A percentile compares a stretch with the other conserved stretches of the same genome.
These are phyloP conservation scores for Protodeltote pygarga DNA, from an alignment of 2,888 invertebrate species.

Conservation along the genomic window DNA sequence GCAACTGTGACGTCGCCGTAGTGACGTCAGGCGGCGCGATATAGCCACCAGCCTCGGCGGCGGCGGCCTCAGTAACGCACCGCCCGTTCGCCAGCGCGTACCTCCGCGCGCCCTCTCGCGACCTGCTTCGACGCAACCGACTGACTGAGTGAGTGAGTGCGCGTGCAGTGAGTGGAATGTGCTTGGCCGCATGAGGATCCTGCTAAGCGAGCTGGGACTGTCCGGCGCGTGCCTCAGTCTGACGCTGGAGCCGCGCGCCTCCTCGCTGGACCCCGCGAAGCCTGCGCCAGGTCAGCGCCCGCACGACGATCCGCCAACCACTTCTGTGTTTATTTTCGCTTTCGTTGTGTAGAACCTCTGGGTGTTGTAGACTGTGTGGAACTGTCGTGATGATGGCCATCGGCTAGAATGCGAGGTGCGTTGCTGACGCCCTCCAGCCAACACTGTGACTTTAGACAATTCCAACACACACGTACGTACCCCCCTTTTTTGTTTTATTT, in stretches of 20 bases:
- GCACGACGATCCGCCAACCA: conserved; percentile 77
- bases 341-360: conserved; percentile 86
- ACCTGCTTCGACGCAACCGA: conserved; percentile 66
- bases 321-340: conserved; percentile 87
- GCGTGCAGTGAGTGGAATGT: conserved; percentile 86
- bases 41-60: conserved; percentile 85
- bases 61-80: conserved; percentile 87
- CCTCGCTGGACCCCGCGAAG: conserved; percentile 82
- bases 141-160: conserved; percentile 82
- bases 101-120: conserved; percentile 77
- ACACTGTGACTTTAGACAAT: conserved; percentile 83
- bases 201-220: conserved; percentile 86
- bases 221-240: conserved; percentile 85
- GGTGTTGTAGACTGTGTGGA: conserved; percentile 83
- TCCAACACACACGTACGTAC: conserved; percentile 83
- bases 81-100: conserved; percentile 82
- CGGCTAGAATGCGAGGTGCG: conserved; percentile 87
- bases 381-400: conserved; percentile 85
- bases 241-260: conserved; percentile 84
- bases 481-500: conserved; percentile 73
- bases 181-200: conserved; percentile 87
- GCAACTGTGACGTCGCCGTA: conserved; percentile 75
- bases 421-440: conserved; percentile 85
- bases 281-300: conserved; percentile 87
- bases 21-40: conserved; percentile 86